Conservation (phyloP, 2,113 vertebrate species). For the Garra rufa region DNA sequence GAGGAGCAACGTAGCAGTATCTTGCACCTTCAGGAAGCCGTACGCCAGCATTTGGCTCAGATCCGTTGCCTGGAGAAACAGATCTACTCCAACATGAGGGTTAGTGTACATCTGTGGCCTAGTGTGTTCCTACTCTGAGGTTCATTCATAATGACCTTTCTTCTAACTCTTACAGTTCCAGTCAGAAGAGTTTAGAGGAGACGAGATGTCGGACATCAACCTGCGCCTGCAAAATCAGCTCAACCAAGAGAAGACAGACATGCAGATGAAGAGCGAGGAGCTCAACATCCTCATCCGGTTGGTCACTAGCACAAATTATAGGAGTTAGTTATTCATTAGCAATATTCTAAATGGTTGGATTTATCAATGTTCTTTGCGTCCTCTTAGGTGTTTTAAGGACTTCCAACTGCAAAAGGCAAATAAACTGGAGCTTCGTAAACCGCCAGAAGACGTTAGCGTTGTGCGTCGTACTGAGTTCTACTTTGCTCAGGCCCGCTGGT, state of each 20-base stretch:
- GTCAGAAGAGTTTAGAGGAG: conserved; percentile 85
- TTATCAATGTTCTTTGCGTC: not conserved
- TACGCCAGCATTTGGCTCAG: conserved; percentile 92
- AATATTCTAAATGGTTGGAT: not conserved
- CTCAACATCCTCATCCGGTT: conserved; percentile 98
- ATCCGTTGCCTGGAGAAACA: conserved; percentile 95
- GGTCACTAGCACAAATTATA: not conserved
- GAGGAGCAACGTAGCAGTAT: conserved; percentile 99
- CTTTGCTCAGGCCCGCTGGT: conserved; percentile 97
- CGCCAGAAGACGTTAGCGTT: conserved; percentile 92
- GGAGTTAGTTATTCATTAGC: not conserved
- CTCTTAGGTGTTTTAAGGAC: conserved; percentile 93
- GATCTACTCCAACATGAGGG: conserved; percentile 95
- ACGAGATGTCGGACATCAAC: conserved; percentile 86
- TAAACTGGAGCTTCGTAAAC: conserved; percentile 95
- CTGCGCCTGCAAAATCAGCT: conserved; percentile 91
- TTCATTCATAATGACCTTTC: not conserved
- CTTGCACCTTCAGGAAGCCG: conserved; percentile 92
- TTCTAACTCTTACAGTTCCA: conserved; percentile 78
- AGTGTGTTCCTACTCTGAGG: not conserved
- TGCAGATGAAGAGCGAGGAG: conserved; percentile 97
- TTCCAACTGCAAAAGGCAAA: conserved; percentile 96
- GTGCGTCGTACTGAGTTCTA: conserved; percentile 93
- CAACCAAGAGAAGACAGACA: conserved; percentile 91
- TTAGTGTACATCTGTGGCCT: conserved; percentile 63